phyloP scores from a whole-genome alignment of 2,888 invertebrate species.

The Arctia plantaginis region DNA sequence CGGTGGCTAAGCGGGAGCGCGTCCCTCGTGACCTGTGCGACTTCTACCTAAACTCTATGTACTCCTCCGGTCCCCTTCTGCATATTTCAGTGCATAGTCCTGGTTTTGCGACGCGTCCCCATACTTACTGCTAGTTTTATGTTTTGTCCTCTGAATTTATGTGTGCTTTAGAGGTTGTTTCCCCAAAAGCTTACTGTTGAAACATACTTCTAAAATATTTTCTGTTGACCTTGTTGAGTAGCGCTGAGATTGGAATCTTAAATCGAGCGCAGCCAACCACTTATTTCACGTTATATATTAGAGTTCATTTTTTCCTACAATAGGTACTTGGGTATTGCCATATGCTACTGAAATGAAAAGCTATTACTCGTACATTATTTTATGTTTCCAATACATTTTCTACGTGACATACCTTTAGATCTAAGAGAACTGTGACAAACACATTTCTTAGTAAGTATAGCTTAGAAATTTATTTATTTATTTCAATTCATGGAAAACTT shows the following conservation, averaged over 20 bases:
- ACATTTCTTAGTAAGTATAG: neutral
- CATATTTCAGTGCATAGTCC: conserved; percentile 56
- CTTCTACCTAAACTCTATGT: conserved; percentile 44
- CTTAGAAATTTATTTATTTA: neutral
- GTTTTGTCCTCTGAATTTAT: conserved; percentile 51
- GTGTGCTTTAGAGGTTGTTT: conserved; percentile 33
- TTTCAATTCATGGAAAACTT: too few relatives aligned
- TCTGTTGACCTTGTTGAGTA: conserved; percentile 36
- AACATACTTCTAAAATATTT: conserved; percentile 40
- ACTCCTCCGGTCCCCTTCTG: conserved; percentile 41
- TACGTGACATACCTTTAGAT: neutral
- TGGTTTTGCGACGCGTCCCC: conserved; percentile 40
- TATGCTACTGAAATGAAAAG: conserved; percentile 29
- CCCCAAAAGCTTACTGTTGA: conserved; percentile 32
- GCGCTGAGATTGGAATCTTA: conserved; percentile 44
- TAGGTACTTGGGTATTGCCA: conserved; percentile 17
- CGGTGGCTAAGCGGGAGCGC: conserved; percentile 40
- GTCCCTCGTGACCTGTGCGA: conserved; percentile 26
- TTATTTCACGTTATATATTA: conserved; percentile 47
- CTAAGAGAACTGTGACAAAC: neutral
- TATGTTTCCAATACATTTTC: neutral
- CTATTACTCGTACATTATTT: conserved; percentile 9
- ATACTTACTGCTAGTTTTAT: conserved; percentile 43
- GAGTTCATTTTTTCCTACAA: conserved; percentile 40
- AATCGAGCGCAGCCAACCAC: conserved; percentile 39